Evolutionary conservation across 2,113 vertebrate genomes (phyloP).

Genomic region (Apaloderma vittatum): DNA sequence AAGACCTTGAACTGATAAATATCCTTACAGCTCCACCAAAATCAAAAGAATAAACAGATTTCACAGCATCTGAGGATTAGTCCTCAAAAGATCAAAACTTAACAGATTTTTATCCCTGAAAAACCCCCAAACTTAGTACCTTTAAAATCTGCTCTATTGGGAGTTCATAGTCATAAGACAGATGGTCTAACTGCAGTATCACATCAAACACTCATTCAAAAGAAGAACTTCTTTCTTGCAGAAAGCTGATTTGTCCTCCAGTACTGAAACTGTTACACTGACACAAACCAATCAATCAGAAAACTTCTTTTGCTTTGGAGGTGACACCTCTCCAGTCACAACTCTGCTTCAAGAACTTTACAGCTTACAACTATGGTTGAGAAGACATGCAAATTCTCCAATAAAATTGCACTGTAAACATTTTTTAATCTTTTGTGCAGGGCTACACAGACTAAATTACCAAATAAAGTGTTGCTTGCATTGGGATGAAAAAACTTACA

Average conservation of each 20-base stretch:
- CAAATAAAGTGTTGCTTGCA: neutral
- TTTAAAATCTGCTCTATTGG: neutral
- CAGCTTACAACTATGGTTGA: neutral
- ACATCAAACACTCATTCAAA: neutral
- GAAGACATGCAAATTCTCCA: neutral
- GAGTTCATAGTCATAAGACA: neutral
- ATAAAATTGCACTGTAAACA: neutral
- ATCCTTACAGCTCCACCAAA: neutral
- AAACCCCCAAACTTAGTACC: neutral
- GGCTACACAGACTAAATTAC: neutral
- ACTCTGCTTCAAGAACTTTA: neutral
- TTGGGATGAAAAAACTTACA: neutral
- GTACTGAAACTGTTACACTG: neutral
- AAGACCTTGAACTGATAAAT: neutral
- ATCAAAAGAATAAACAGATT: slow-evolving; percentile 16
- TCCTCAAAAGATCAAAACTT: neutral
- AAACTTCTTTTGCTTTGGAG: neutral
- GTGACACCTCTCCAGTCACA: neutral
- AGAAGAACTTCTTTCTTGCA: neutral
- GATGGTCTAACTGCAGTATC: neutral
- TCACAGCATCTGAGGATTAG: neutral
- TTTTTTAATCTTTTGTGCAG: neutral
- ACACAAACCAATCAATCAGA: neutral
- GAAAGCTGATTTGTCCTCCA: neutral
- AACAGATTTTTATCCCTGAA: neutral